Conservation (phyloP, 2,113 vertebrate species). For the Cochlearius cochlearius region DNA sequence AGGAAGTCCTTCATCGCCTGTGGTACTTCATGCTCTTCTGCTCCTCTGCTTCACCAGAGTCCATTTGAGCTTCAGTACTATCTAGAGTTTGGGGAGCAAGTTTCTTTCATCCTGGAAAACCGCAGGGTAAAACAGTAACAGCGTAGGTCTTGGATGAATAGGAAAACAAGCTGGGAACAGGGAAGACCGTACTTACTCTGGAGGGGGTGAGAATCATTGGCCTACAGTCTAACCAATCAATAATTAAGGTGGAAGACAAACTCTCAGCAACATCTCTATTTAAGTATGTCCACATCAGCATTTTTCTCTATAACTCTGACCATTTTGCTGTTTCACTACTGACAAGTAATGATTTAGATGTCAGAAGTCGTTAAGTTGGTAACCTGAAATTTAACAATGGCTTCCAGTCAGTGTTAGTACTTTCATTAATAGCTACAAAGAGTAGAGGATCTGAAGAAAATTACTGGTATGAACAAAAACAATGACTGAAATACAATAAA, state of each 20-base stretch:
- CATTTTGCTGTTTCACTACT: not conserved
- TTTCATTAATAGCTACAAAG: not conserved
- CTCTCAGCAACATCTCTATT: not conserved
- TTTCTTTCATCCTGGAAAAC: not conserved
- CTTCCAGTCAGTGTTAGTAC: not conserved
- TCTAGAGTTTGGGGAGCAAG: not conserved
- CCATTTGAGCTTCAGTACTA: not conserved
- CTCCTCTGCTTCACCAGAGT: not conserved
- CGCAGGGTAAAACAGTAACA: not conserved
- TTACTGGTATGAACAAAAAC: not conserved
- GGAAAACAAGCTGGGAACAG: not conserved
- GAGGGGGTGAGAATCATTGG: not conserved
- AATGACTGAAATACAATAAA: not conserved
- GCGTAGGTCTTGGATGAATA: not conserved
- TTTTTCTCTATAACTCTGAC: not conserved
- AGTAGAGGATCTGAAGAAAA: not conserved
- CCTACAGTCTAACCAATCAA: not conserved
- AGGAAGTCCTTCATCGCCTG: not conserved
- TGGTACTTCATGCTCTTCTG: not conserved
- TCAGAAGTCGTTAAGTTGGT: not conserved
- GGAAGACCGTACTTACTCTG: not conserved
- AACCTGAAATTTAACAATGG: not conserved
- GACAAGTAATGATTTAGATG: not conserved
- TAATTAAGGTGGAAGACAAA: constrained; percentile 2
- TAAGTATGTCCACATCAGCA: not conserved